Base-by-base conservation (phyloP, 2,888 invertebrate genomes). In the Aspidiotus destructor region DNA sequence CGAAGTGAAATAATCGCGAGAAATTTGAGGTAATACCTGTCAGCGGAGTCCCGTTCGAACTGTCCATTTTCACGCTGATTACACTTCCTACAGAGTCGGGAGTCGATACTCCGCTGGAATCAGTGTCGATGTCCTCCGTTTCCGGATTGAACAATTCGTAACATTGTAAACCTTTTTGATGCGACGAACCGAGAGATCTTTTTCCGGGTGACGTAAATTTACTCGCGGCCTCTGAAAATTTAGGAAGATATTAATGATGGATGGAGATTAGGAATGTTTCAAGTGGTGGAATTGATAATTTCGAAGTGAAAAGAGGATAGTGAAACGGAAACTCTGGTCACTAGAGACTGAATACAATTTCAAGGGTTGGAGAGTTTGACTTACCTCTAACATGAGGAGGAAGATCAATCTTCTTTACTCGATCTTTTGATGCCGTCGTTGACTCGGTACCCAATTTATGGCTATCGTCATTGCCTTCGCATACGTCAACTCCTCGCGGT, bases 111-210 rank as follows among this genome's bases (percentile, higher is more conserved):
- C 88, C 88, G 74, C 89, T 90, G 0, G 90, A 91, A 76, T 92
- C 92, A 74, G 91, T 92, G 76, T 92, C 92, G 77, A 91, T 83
- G 74, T 93, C 92, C 75, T 93, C 92, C 8, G 88, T 90, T 75
- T 91, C 92, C 1, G 92, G 92, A 78, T 93, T 92, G 75, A 91
- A 93, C 6, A 92, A 80, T 75, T 92, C 92, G 69, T 92, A 65
- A 1, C 65, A 70, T 11, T 53, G 64, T 40, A 70, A 41, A 42
- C 60, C 60, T 9, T 61, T 53, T 55, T 58, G 64, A 53, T 65
- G 60, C 8, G 61, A 52, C 13, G 54, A 16, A 57, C 28, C 28
- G 28, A 28, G 28, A 28, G 28, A 28, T 28, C 5, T 28, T 28
- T 28, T 28, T 28, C 28, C 28, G 28, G 28, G 28, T 28, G 28